Conservation (phyloP, 2,797 vertebrate genomes). For the Paratrypauchen microcephalus region DNA sequence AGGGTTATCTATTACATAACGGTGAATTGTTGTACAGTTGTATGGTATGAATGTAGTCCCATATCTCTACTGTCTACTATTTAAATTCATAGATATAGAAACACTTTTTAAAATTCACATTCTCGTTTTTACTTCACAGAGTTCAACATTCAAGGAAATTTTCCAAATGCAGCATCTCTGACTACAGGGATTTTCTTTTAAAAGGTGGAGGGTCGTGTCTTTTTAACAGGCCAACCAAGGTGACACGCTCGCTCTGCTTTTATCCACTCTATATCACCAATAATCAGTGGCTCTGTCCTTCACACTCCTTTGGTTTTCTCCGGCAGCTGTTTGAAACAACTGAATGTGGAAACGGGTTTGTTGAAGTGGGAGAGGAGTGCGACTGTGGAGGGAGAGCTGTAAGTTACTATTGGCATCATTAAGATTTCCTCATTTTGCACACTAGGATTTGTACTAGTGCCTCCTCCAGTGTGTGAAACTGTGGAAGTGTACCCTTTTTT, state of each 20-base stretch:
- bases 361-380: conserved; percentile 95
- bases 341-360: conserved; percentile 94
- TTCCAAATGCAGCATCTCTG: conserved; percentile 96
- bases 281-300: conserved; percentile 5
- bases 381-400: conserved; percentile 91
- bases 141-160: conserved; percentile 92
- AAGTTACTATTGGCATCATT: conserved; percentile 54
- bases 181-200: conserved; percentile 93
- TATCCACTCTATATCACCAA: neutral
- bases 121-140: conserved; percentile 61
- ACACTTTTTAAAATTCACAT: neutral
- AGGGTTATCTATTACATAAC: too few species aligned
- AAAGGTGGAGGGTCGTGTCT: conserved; percentile 95
- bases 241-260: conserved; percentile 46
- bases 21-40: too few species aligned
- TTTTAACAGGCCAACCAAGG: conserved; percentile 96
- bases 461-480: neutral
- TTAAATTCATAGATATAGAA: neutral
- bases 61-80: neutral
- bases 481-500: neutral
- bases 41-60: too few species aligned
- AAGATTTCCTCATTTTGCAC: conserved; percentile 8
- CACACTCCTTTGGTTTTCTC: conserved; percentile 31
- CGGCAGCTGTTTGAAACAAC: conserved; percentile 89
- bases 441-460: neutral